A percentile compares a stretch with the other conserved stretches of the same genome.
These are phyloP conservation scores for Diachasmimorpha longicaudata DNA, from an alignment of 1,140 invertebrate genomes.

Conservation along the genomic window DNA sequence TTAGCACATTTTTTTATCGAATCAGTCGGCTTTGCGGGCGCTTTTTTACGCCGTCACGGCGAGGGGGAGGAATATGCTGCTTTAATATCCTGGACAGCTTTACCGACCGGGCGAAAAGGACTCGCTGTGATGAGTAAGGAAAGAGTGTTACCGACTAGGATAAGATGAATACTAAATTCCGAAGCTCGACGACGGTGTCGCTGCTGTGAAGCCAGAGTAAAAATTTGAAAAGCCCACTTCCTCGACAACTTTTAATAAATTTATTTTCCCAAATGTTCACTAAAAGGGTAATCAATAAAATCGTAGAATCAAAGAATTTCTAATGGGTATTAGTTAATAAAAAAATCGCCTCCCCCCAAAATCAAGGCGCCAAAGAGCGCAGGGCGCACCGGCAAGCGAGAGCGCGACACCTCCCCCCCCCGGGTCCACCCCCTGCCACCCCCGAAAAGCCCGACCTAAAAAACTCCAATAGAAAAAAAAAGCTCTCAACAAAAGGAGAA, in stretches of 20 bases:
- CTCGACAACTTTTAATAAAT: not conserved
- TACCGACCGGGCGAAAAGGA: constrained; percentile 6
- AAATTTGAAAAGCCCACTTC: not conserved
- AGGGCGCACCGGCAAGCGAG: not conserved
- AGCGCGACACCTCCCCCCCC: constrained; percentile 25
- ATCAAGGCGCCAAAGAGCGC: not conserved
- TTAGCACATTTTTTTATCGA: not conserved
- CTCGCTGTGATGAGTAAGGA: not conserved
- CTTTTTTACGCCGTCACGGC: no score
- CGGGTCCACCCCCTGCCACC: no score
- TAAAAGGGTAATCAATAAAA: no score
- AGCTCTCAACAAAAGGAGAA: constrained; percentile 19
- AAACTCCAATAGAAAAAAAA: constrained; percentile 14
- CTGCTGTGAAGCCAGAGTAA: constrained; percentile 13
- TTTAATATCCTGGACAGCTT: not conserved
- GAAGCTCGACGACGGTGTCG: constrained; percentile 17
- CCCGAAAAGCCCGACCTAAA: not conserved
- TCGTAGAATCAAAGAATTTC: no score
- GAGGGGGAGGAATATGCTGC: no score
- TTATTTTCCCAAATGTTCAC: no score
- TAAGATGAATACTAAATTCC: constrained; percentile 16
- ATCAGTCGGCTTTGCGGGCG: no score
- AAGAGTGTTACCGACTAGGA: constrained; percentile 28
- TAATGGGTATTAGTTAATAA: no score
- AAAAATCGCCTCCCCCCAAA: not conserved